phyloP scores from a whole-genome alignment of 2,888 invertebrate genomes.

The Luperina nickerlii region DNA sequence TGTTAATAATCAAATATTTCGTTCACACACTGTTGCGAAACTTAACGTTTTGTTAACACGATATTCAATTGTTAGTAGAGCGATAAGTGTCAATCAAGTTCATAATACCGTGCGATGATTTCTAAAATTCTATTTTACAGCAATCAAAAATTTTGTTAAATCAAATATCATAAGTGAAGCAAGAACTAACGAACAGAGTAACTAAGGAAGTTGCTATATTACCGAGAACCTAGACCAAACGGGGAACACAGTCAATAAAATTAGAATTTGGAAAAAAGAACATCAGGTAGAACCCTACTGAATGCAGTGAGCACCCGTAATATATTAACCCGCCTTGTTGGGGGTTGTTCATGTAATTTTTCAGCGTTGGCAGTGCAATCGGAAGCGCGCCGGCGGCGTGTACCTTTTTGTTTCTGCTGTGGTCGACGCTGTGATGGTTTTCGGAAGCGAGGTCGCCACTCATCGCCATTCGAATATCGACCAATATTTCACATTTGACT shows the following conservation, averaged over 20 bases:
- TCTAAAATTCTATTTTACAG: constrained; percentile 38
- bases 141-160: constrained; percentile 1
- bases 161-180: constrained; percentile 16
- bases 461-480: constrained; percentile 81
- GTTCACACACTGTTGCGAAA: constrained; percentile 25
- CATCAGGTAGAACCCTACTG: constrained; percentile 52
- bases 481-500: constrained; percentile 85
- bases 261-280: constrained; percentile 66
- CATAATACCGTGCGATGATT: constrained; percentile 40
- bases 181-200: constrained; percentile 6
- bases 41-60: constrained; percentile 23
- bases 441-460: constrained; percentile 87
- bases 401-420: constrained; percentile 86
- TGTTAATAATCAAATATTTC: constrained; percentile 25
- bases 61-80: constrained; percentile 50
- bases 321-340: constrained; percentile 80
- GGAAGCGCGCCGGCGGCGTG: constrained; percentile 86
- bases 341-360: constrained; percentile 85
- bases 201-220: constrained; percentile 30
- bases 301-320: constrained; percentile 74
- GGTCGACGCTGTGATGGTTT: constrained; percentile 83
- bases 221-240: constrained; percentile 43
- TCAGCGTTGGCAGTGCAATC: constrained; percentile 88
- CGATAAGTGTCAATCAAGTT: constrained; percentile 56
- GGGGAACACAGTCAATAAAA: constrained; percentile 60